phyloP scores from a whole-genome alignment of 2,797 vertebrate species.

The Rhincodon typus region DNA sequence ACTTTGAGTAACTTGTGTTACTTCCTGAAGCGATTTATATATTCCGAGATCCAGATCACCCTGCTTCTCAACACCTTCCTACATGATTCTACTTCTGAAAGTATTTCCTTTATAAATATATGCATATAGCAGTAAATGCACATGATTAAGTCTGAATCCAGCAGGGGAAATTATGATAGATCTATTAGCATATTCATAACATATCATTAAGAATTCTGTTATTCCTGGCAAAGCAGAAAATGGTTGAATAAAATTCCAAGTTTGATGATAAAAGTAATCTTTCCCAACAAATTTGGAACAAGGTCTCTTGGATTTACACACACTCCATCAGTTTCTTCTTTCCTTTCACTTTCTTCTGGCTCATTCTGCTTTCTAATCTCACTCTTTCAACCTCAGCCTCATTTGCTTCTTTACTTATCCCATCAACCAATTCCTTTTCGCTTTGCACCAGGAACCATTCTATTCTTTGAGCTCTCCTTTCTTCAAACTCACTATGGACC shows the following conservation, averaged over 20 bases:
- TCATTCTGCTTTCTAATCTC: too few relatives aligned
- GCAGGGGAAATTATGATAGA: not conserved
- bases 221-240: not conserved
- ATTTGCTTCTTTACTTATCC: too few relatives aligned
- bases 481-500: too few relatives aligned
- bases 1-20: not conserved
- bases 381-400: too few relatives aligned
- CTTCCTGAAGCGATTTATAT: not conserved
- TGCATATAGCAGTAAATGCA: not conserved
- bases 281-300: not conserved
- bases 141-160: not conserved
- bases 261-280: not conserved
- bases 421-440: too few relatives aligned
- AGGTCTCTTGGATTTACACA: not conserved
- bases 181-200: not conserved
- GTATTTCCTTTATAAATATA: not conserved
- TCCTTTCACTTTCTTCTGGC: too few relatives aligned
- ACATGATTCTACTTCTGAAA: not conserved
- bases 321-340: not conserved
- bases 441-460: too few relatives aligned
- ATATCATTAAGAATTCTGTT: not conserved
- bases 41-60: not conserved
- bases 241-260: not conserved
- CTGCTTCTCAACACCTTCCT: not conserved
- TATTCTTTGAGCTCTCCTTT: too few relatives aligned